Evolutionary conservation across 2,797 vertebrate genomes (phyloP), one percentile per base, ranked within the genome.

Genomic region (Silurus aristotelis): DNA sequence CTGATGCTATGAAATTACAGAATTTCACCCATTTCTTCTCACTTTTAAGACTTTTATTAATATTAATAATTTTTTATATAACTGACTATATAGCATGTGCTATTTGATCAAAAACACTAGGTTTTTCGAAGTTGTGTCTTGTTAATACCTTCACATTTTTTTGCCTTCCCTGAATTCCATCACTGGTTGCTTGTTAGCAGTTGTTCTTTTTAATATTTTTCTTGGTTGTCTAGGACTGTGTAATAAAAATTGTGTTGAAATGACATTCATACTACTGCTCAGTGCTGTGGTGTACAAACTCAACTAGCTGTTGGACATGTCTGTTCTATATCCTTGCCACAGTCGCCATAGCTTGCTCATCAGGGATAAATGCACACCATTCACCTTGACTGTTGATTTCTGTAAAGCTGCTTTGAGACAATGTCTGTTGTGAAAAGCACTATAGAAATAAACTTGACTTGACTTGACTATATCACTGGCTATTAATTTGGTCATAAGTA

Each of bases 1-100:
- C 38, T 84, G 83, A 77, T 64, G 72, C 19, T n/a, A 46, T 38
- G 27, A 52, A 3, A 68, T 64, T 48, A 25, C 20, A 84, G 14
- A 67, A 67, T 77, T 84, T 55, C 20, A 77, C 5, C 12, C 3
- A 17, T 64, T 70, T 68, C 20, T 55, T 60, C 9, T 20, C 72
- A 66, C 25, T 5, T 77, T 60, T 58, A 19, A 55, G 55, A 56
- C 55, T 56, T 56, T 14, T 56, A 14, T 56, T 14, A 56, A 2
- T 14, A 38, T 4, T 38, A 38, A 55, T 31, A 3, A 27, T 60
- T 14, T 64, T 83, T 13, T 75, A 31, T 78, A 46, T 61, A 9
- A 60, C 76, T 78, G 31, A 79, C 58, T 60, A 61, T 60, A 61
- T 3, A 78, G 31, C 6, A n/a, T 77, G 55, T 31, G 25, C 19